Base-by-base conservation (phyloP, 1,140 invertebrate species). In the Triops cancriformis region DNA sequence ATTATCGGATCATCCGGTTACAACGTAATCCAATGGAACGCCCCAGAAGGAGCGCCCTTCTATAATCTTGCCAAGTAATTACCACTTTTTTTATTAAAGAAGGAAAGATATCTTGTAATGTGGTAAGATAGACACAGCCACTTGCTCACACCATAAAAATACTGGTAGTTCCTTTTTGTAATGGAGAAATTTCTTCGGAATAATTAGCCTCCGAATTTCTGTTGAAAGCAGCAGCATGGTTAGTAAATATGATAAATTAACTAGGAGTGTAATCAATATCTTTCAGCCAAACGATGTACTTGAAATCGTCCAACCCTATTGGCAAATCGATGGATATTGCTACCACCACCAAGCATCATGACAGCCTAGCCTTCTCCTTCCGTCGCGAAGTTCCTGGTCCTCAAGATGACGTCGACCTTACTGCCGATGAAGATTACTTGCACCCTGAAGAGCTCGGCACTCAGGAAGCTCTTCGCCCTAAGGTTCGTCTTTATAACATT, bases 11-110 rank as follows among this genome's bases (percentile, higher is more conserved):
- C 78, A n/a, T 77, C 76, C 27, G 78, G 78, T 28, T 79, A 79
- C 72, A 75, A 75, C 43, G 42, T 79, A 27, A 72, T 76, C 37
- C 75, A 79, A 26, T 76, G 74, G 75, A 31, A 72, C 26, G 75
- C 74, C 26, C 78, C 78, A n/a, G 73, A 72, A 12, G 78, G 78
- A 73, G 28, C 75, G 12, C 75, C 78, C 9, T 74, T 79, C 41
- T 79, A 79, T 75, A 79, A 79, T 72, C 73, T 77, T 28, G 78
- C 75, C 64, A 79, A 79, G 78, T 79, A 77, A 73, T 18, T 78
- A 1, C n/a, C 31, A 73, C 0, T 64, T 27, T 26, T 72, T 77
- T 77, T 18, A 26, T 10, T 64, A 37, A 37, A 37, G 7, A 37
- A 37, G 7, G 31, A 37, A 37, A 37, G 31, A 37, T 37, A 4